These are phyloP conservation scores for Brachionus koreanus DNA, from an alignment of 1,140 invertebrate genomes.

Conservation along the genomic window DNA sequence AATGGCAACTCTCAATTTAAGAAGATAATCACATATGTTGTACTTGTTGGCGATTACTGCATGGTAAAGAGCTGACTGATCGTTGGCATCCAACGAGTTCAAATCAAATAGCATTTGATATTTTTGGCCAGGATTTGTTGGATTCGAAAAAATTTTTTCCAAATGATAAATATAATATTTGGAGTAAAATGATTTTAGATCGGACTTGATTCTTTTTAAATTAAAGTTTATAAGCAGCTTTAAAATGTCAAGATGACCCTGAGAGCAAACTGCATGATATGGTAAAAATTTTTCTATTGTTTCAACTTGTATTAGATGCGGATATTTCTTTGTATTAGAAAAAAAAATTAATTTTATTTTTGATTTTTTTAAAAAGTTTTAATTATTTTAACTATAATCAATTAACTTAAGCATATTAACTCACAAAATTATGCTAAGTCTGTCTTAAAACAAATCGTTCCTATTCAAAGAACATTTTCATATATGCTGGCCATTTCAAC, in stretches of 20 bases:
- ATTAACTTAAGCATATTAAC: too few relatives aligned
- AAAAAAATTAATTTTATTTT: background rate
- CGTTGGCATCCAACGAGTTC: slow-evolving; percentile 49
- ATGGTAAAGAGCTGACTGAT: slow-evolving; percentile 51
- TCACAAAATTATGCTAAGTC: too few relatives aligned
- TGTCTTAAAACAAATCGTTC: too few relatives aligned
- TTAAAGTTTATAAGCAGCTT: slow-evolving; percentile 67
- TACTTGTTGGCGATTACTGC: slow-evolving; percentile 49
- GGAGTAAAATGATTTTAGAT: slow-evolving; percentile 48
- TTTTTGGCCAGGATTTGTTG: slow-evolving; percentile 64
- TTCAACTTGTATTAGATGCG: slow-evolving; percentile 65
- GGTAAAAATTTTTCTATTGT: slow-evolving; percentile 89
- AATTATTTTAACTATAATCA: background rate
- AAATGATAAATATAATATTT: slow-evolving; percentile 72
- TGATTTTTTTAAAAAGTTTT: background rate
- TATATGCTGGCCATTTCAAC: too few relatives aligned
- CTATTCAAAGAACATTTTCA: too few relatives aligned
- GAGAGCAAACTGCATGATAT: slow-evolving; percentile 83
- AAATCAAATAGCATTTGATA: slow-evolving; percentile 55
- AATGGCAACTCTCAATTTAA: slow-evolving; percentile 25
- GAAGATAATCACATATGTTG: slow-evolving; percentile 49
- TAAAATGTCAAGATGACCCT: slow-evolving; percentile 68
- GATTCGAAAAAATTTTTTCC: slow-evolving; percentile 70
- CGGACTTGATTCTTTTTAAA: background rate
- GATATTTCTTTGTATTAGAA: slow-evolving; percentile 61